A percentile compares a stretch with the other conserved stretches of the same genome.
These are phyloP conservation scores for Psilopogon haemacephalus DNA, from an alignment of 2,113 vertebrate genomes.

Conservation along the genomic window DNA sequence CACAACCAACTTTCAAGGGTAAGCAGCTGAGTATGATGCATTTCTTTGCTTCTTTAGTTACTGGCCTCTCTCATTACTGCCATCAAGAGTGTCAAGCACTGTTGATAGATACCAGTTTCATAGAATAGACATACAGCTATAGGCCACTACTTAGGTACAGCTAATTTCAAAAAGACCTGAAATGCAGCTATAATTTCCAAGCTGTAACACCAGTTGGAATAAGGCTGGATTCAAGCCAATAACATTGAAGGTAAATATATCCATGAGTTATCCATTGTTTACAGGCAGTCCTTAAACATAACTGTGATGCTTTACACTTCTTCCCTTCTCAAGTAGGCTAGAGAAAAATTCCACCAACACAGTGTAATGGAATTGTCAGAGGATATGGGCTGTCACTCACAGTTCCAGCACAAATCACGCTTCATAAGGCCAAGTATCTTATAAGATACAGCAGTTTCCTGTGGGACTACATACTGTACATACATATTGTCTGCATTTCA, in stretches of 20 bases:
- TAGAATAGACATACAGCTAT: not conserved
- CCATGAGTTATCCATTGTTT: not conserved
- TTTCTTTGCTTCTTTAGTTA: not conserved
- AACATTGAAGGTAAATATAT: not conserved
- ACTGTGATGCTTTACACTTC: not conserved
- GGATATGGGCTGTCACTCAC: not conserved
- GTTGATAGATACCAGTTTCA: not conserved
- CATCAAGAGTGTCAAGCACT: not conserved
- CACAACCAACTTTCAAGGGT: rapidly evolving
- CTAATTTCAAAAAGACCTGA: not conserved
- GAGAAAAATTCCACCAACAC: not conserved
- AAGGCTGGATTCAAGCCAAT: not conserved
- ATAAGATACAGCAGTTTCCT: constrained; percentile 2
- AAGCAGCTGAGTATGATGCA: not conserved
- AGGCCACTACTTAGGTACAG: not conserved
- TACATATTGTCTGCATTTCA: not conserved
- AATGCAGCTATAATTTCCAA: not conserved
- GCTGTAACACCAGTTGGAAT: not conserved
- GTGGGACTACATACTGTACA: not conserved
- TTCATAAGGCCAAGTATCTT: not conserved
- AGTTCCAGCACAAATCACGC: not conserved
- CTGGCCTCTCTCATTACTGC: not conserved
- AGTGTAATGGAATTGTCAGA: not conserved
- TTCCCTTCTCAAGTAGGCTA: not conserved
- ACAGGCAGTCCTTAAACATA: not conserved